A percentile compares a stretch with the other conserved stretches of the same genome.
Conservation (phyloP, 2,113 vertebrate species). For the Reinhardtius hippoglossoides region DNA sequence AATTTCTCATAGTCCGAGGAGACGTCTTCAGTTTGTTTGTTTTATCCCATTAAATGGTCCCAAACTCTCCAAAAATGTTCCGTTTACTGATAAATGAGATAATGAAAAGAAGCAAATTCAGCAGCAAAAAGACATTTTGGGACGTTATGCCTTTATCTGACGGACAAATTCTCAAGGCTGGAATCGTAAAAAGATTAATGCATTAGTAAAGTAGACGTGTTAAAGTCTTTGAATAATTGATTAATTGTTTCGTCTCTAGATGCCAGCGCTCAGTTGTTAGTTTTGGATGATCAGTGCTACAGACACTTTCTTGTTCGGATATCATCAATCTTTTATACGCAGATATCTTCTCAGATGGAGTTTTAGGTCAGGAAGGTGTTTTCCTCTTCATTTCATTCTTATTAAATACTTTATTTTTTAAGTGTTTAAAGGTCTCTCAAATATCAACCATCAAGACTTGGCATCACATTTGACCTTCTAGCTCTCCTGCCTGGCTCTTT, state of each 20-base stretch:
- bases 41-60: not conserved
- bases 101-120: not conserved
- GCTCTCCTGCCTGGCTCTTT: slow-evolving; percentile 16
- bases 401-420: no score
- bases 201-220: not conserved
- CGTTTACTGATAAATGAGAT: not conserved
- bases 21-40: not conserved
- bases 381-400: not conserved
- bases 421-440: slow-evolving; percentile 73
- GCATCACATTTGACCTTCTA: slow-evolving; percentile 75
- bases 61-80: not conserved
- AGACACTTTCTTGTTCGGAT: not conserved
- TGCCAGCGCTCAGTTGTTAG: not conserved
- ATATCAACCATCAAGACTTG: slow-evolving; percentile 73
- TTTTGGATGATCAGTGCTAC: not conserved
- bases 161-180: not conserved
- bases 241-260: not conserved
- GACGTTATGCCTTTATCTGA: not conserved
- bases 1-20: not conserved
- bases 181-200: not conserved
- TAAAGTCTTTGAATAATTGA: not conserved
- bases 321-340: not conserved
- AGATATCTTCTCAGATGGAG: slow-evolving; percentile 8
- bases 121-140: not conserved
- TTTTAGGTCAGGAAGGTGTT: slow-evolving; percentile 42